These are phyloP conservation scores for Erpetoichthys calabaricus DNA, from an alignment of 2,797 vertebrate genomes.

Conservation along the genomic window DNA sequence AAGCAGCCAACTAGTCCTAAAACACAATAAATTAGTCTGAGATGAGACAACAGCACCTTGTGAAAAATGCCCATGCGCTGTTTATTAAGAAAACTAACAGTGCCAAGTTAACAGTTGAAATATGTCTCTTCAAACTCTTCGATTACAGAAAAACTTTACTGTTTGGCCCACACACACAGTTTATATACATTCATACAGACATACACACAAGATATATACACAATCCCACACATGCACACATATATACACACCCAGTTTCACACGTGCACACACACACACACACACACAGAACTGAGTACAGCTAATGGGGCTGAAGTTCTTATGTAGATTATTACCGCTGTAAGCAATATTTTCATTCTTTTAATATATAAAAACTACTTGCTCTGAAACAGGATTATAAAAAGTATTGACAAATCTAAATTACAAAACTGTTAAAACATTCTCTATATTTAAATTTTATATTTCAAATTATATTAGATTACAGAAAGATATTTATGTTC, in stretches of 20 bases:
- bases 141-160: slow-evolving; percentile 68
- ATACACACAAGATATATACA: too few species aligned
- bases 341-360: too few species aligned
- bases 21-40: neutral
- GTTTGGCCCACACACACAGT: slow-evolving; percentile 22
- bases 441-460: slow-evolving; percentile 98
- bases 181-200: too few species aligned
- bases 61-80: slow-evolving; percentile 62
- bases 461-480: slow-evolving; percentile 87
- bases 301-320: too few species aligned
- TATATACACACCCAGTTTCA: too few species aligned
- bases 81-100: slow-evolving; percentile 71
- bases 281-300: too few species aligned
- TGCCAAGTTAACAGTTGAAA: slow-evolving; percentile 62
- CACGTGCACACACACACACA: too few species aligned
- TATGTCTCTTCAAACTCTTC: slow-evolving; percentile 61
- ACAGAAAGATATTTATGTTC: slow-evolving; percentile 90
- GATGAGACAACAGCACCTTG: slow-evolving; percentile 14
- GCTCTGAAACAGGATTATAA: too few species aligned
- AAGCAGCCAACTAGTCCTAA: neutral
- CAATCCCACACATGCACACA: neutral
- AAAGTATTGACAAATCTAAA: slow-evolving; percentile 23
- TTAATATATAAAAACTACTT: too few species aligned
- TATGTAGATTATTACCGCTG: too few species aligned
- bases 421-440: slow-evolving; percentile 90